Evolutionary conservation across 2,113 vertebrate species (phyloP), one percentile per base, ranked within the genome.

Genomic region (Rhineura floridana): DNA sequence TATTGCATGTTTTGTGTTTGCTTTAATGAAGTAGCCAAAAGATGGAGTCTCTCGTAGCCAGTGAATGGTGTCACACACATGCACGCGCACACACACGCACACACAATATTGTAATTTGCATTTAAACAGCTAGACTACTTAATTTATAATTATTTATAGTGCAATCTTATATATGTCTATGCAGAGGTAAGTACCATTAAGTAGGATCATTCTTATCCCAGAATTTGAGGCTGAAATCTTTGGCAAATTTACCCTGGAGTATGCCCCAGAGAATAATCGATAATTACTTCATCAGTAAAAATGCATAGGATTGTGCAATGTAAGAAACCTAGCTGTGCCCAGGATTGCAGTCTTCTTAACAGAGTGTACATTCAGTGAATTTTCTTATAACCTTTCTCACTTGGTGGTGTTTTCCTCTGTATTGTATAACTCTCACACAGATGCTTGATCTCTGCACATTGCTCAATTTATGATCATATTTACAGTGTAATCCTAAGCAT

Each of bases 401-500:
- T 0, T 39, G 79, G 84, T 39, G 3, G 10, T 50, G 48, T 50
- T 77, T 63, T 44, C 39, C 87, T 55, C 17, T 28, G 15, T 0
- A 7, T 42, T 85, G 25, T 81, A 91, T 69, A 63, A 88, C 81
- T 42, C 6, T 91, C 89, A 91, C 75, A 87, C 92, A 72, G 83
- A 85, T 63, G 82, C 87, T 67, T 72, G 82, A 89, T 92, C 48
- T 84, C 84, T 87, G 87, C 85, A 86, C 73, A 82, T 94, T 87
- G 83, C 75, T 67, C 93, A 65, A 92, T 89, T 93, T 90, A 80
- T 92, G 90, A 90, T 36, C 50, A 79, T 79, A 55, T 33, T 73
- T 48, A 65, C 36, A 83, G 30, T 48, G 48, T 13, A n/a, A 69
- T 83, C 10, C 46, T 83, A 69, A 69, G 63, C 44, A 48, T 69